phyloP scores from a whole-genome alignment of 2,113 vertebrate species.

The Nettapus auritus region DNA sequence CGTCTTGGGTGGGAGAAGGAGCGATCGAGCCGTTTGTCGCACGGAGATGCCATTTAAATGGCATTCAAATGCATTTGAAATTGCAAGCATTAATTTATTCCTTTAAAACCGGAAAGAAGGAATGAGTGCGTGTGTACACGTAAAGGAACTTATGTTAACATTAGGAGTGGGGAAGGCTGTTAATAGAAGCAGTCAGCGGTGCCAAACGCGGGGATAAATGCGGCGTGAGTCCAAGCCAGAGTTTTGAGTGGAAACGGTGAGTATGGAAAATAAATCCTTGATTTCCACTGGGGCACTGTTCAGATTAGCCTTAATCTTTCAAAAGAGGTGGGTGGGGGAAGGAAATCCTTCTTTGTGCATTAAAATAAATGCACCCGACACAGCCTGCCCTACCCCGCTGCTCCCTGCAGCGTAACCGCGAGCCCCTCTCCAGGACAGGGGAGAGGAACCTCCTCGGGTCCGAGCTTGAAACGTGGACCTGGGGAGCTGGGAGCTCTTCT shows the following conservation, averaged over 20 bases:
- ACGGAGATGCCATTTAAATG: background rate
- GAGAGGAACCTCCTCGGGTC: background rate
- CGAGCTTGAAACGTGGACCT: background rate
- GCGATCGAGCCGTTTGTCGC: background rate
- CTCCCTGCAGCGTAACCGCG: background rate
- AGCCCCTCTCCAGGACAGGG: background rate
- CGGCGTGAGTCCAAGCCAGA: background rate
- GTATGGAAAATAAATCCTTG: constrained; percentile 19
- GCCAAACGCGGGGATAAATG: background rate
- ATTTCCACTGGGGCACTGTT: background rate
- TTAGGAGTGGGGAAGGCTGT: background rate
- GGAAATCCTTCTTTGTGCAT: background rate
- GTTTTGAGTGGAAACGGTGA: background rate
- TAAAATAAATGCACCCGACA: background rate
- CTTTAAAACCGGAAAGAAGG: background rate
- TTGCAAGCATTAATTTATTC: background rate
- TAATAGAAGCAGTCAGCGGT: background rate
- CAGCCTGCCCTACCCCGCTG: background rate
- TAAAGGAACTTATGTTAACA: background rate
- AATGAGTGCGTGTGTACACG: fast-evolving
- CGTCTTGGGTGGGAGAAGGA: background rate
- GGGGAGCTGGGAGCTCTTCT: fast-evolving
- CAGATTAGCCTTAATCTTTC: constrained; percentile 4
- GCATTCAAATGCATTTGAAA: background rate
- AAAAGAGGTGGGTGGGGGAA: background rate